A percentile compares a stretch with the other conserved stretches of the same genome.
These are phyloP conservation scores for Euthynnus affinis DNA, from an alignment of 2,797 vertebrate genomes.

Conservation along the genomic window DNA sequence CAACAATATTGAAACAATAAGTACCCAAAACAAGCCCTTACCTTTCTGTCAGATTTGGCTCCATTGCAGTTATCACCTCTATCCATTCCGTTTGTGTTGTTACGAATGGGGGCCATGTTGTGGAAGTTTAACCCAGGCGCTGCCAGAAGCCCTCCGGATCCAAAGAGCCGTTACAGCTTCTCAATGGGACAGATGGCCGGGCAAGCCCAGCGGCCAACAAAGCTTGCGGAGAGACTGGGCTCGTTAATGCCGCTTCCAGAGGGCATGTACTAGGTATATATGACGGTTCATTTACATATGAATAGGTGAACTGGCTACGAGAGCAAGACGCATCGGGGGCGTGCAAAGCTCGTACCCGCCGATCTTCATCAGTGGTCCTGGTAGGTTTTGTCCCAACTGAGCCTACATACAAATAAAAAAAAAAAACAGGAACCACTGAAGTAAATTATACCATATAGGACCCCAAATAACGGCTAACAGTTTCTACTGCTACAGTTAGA, in stretches of 20 bases:
- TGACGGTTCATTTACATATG: slow-evolving; percentile 86
- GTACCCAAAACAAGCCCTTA: slow-evolving; percentile 47
- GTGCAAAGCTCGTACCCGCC: slow-evolving; percentile 64
- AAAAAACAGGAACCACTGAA: not conserved
- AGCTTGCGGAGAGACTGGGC: slow-evolving; percentile 56
- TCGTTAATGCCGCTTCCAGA: slow-evolving; percentile 62
- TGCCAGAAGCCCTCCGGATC: slow-evolving; percentile 46
- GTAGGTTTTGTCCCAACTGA: slow-evolving; percentile 72
- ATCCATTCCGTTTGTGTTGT: slow-evolving; percentile 65
- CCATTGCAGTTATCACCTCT: slow-evolving; percentile 75
- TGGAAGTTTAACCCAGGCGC: slow-evolving; percentile 60
- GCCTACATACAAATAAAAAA: not conserved
- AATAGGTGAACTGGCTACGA: slow-evolving; percentile 67
- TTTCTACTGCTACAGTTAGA: not conserved
- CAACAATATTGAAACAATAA: not conserved
- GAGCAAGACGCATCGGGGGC: slow-evolving; percentile 48
- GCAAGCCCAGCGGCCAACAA: slow-evolving; percentile 74
- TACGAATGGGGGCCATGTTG: slow-evolving; percentile 88
- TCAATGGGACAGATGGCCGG: slow-evolving; percentile 84
- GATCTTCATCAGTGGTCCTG: slow-evolving; percentile 64
- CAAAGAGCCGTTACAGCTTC: slow-evolving; percentile 77
- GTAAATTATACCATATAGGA: not conserved
- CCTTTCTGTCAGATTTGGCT: slow-evolving; percentile 87
- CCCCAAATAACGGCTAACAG: not conserved
- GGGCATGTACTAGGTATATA: slow-evolving; percentile 72